Evolutionary conservation across 2,797 vertebrate species (phyloP), one percentile per base, ranked within the genome.

Genomic region (Onychomys leucogaster): DNA sequence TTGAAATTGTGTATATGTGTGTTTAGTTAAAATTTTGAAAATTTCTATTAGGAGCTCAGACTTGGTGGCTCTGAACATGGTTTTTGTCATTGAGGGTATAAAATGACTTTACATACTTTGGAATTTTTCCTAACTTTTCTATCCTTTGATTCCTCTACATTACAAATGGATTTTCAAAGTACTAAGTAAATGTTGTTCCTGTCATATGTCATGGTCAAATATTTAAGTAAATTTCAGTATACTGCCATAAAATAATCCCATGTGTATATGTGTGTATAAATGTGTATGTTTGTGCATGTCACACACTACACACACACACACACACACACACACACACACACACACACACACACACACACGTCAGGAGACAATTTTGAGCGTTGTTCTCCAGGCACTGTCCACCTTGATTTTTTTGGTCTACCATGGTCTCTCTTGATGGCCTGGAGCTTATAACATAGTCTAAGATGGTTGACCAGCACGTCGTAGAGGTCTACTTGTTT

Each of bases 141-240:
- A 21, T 73, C 93, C 52, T 17, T 2, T 89, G 21, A 81, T 0
- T 27, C 27, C 0, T 23, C 16, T 12, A 75, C 1, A n/a, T 32
- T 87, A 41, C 76, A 84, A 63, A 49, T 95, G 17, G 5, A 71
- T 67, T 63, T 92, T 86, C 34, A 94, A 63, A 61, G 89, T 65
- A 29, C 55, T 71, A 23, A 93, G 88, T 81, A 76, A 88, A 37
- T 96, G 43, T 78, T 57, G 37, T 76, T 46, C 2, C 69, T 97
- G 61, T 29, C 19, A 78, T 65, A 89, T 55, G 25, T 63, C 67
- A 4, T 77, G 16, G 67, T 93, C 23, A 84, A 55, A 61, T 59
- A 88, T 43, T 83, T 52, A 93, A 57, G 65, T 73, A 87, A 94
- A 75, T 61, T 65, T 57, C 25, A 86, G 27, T 32, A 27, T 21